Conservation (phyloP, 2,113 vertebrate species). For the Pedetes capensis region DNA sequence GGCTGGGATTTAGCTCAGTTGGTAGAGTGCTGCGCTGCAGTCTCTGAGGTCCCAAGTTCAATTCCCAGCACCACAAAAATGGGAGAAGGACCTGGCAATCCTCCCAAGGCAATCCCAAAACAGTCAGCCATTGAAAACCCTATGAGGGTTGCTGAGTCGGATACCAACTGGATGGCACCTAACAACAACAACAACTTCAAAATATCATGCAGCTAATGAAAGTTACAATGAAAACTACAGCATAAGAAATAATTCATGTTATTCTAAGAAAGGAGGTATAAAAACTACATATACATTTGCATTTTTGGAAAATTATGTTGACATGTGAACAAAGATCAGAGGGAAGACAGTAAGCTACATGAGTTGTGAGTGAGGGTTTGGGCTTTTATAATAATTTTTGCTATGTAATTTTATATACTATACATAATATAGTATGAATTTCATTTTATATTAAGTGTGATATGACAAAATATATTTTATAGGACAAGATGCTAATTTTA, state of each 20-base stretch:
- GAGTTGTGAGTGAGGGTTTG: not conserved
- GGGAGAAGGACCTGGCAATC: too few relatives aligned
- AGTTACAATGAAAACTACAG: not conserved
- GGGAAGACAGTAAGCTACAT: not conserved
- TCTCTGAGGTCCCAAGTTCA: too few relatives aligned
- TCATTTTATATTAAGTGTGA: not conserved
- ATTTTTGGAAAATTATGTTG: not conserved
- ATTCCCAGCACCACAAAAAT: too few relatives aligned
- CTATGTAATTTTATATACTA: not conserved
- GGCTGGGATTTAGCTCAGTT: too few relatives aligned
- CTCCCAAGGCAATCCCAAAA: too few relatives aligned
- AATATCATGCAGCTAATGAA: slow-evolving; percentile 35
- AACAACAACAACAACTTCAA: too few relatives aligned
- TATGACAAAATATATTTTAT: not conserved
- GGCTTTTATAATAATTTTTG: not conserved
- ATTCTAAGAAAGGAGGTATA: not conserved
- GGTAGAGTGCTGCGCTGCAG: too few relatives aligned
- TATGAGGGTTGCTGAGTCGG: too few relatives aligned
- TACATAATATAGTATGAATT: not conserved
- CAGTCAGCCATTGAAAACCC: too few relatives aligned
- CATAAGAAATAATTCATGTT: slow-evolving; percentile 8
- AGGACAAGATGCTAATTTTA: not conserved
- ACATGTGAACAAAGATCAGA: not conserved
- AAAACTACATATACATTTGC: not conserved
- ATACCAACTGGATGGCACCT: too few relatives aligned